phyloP scores from a whole-genome alignment of 1,140 invertebrate species.

The Apolygus lucorum region DNA sequence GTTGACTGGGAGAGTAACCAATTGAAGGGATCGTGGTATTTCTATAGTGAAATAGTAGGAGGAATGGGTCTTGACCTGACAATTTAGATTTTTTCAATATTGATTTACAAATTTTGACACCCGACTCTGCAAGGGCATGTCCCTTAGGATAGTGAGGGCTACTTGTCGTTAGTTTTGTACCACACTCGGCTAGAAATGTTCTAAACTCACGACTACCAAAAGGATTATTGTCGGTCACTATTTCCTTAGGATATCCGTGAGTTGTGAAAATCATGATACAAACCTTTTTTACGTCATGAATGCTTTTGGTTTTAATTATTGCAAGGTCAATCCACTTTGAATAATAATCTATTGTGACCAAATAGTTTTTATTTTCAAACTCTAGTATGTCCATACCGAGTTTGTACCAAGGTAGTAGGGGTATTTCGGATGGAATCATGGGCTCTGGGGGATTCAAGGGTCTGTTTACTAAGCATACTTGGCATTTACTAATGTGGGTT shows the following conservation, averaged over 20 bases:
- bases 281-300: background rate
- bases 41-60: slow-evolving; percentile 7
- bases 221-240: background rate
- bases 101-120: background rate
- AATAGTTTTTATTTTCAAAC: slow-evolving; percentile 5
- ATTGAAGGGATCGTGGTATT: slow-evolving; percentile 1
- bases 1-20: background rate
- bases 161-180: slow-evolving; percentile 7
- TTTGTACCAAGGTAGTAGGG: slow-evolving; percentile 2
- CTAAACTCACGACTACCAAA: background rate
- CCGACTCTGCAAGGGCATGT: background rate
- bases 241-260: slow-evolving; percentile 7
- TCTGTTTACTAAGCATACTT: slow-evolving; percentile 9
- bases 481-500: background rate
- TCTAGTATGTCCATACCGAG: background rate
- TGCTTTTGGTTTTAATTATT: background rate
- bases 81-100: background rate
- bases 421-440: background rate
- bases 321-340: background rate
- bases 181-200: background rate
- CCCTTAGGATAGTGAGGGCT: background rate
- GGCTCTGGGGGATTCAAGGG: background rate
- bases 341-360: background rate
- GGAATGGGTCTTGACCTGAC: slow-evolving; percentile 4
- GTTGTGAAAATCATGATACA: background rate